These are phyloP conservation scores for Sacculina carcini DNA, from an alignment of 2,888 invertebrate species.

Conservation along the genomic window DNA sequence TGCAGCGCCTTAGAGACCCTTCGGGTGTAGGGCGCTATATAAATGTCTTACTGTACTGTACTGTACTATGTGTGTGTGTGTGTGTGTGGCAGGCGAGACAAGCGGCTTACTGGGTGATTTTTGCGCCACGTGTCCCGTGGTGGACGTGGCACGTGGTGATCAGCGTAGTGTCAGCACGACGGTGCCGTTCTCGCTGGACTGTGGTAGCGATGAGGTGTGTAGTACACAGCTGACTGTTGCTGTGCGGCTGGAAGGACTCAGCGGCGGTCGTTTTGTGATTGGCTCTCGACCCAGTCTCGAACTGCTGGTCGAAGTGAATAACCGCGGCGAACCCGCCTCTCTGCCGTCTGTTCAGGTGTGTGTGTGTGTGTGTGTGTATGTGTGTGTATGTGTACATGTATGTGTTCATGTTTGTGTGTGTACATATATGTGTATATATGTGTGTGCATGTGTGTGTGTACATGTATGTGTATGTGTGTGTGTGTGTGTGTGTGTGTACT, in stretches of 20 bases:
- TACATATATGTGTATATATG: too few species aligned
- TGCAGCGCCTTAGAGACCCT: too few species aligned
- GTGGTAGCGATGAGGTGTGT: neutral
- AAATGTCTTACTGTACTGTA: too few species aligned
- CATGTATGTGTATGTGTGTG: too few species aligned
- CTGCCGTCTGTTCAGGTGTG: constrained; percentile 10
- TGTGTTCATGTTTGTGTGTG: too few species aligned
- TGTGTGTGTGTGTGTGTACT: too few species aligned
- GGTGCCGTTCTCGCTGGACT: constrained; percentile 1
- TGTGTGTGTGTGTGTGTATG: neutral
- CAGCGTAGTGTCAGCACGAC: neutral
- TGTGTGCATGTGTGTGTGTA: too few species aligned
- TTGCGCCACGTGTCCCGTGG: constrained; percentile 1
- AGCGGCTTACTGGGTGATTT: neutral
- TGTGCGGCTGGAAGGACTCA: neutral
- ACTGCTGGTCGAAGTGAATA: constrained; percentile 8
- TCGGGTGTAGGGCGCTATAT: too few species aligned
- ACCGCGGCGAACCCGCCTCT: constrained; percentile 11
- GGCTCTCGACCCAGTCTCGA: neutral
- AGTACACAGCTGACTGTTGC: neutral
- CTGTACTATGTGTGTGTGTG: too few species aligned
- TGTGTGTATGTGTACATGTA: too few species aligned
- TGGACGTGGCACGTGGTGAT: neutral
- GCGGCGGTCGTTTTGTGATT: neutral
- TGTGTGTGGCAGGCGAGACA: too few species aligned